These are phyloP conservation scores for Leptatherina wallacei DNA, from an alignment of 2,797 vertebrate genomes.

Conservation along the genomic window DNA sequence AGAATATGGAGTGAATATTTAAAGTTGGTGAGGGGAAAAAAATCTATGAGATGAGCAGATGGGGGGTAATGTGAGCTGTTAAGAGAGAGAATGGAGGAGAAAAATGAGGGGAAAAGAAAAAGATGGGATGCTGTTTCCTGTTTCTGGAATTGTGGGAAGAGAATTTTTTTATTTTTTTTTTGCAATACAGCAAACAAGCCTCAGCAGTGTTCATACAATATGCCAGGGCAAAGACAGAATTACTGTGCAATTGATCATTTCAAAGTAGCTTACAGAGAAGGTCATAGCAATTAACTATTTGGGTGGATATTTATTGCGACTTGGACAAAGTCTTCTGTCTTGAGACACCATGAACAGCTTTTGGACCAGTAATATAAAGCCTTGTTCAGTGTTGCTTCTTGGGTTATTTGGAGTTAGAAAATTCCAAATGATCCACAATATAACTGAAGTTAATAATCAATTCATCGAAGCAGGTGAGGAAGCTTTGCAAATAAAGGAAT, in stretches of 20 bases:
- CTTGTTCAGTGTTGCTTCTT: not conserved
- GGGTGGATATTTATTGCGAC: slow-evolving; percentile 17
- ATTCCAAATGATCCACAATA: slow-evolving; percentile 4
- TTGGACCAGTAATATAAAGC: not conserved
- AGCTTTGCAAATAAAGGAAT: slow-evolving; percentile 12
- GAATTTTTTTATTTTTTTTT: slow-evolving; percentile 27
- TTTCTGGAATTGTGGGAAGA: slow-evolving; percentile 44
- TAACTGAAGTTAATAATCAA: not conserved
- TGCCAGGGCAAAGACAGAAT: slow-evolving; percentile 50
- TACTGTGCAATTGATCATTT: slow-evolving; percentile 49
- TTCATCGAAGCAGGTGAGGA: slow-evolving; percentile 8
- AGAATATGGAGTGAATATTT: slow-evolving; percentile 78
- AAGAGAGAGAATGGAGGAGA: slow-evolving; percentile 40
- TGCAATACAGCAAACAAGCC: slow-evolving; percentile 50
- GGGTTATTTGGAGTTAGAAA: not conserved
- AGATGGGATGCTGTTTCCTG: slow-evolving; percentile 43
- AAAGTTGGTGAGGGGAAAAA: slow-evolving; percentile 68
- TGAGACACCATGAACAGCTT: slow-evolving; percentile 15
- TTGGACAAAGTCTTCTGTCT: slow-evolving; percentile 12
- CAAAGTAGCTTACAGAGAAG: slow-evolving; percentile 39
- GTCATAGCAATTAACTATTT: slow-evolving; percentile 38
- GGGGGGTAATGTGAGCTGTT: slow-evolving; percentile 74
- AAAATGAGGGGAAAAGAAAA: slow-evolving; percentile 34
- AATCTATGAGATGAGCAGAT: slow-evolving; percentile 78
- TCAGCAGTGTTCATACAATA: slow-evolving; percentile 43